A percentile compares a stretch with the other conserved stretches of the same genome.
phyloP scores from a whole-genome alignment of 2,797 vertebrate species.

The Syngnathus acus region DNA sequence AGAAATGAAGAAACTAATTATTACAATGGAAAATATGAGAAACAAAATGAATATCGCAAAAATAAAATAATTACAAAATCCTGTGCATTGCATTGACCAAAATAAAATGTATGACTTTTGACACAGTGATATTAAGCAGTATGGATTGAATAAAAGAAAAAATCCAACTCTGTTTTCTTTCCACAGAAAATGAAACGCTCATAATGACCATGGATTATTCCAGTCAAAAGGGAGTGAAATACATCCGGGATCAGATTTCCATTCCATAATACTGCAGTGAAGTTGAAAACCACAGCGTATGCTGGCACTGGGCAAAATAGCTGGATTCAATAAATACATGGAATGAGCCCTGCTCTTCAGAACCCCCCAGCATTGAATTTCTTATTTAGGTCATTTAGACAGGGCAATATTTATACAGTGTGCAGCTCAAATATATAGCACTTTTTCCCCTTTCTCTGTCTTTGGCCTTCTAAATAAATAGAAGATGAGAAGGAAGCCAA shows the following conservation, averaged over 20 bases:
- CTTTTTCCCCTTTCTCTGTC: constrained; percentile 30
- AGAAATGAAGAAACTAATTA: too few species aligned
- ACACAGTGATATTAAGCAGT: not conserved
- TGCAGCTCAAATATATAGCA: constrained; percentile 63
- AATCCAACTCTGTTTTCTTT: not conserved
- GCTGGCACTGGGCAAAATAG: constrained; percentile 70
- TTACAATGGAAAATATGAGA: too few species aligned
- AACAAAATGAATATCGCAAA: too few species aligned
- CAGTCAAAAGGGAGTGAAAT: constrained; percentile 13
- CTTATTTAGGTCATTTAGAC: constrained; percentile 73
- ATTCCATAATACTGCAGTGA: constrained; percentile 65
- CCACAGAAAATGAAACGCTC: not conserved
- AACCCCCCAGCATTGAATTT: constrained; percentile 62
- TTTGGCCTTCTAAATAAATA: constrained; percentile 52
- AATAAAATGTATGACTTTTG: not conserved
- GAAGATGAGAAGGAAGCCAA: constrained; percentile 45
- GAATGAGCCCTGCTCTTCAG: constrained; percentile 68
- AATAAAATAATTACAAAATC: too few species aligned
- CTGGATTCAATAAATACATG: constrained; percentile 77
- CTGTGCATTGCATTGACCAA: too few species aligned
- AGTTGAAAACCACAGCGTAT: constrained; percentile 70
- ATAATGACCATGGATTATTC: not conserved
- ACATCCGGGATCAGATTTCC: constrained; percentile 57
- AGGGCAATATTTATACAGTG: constrained; percentile 69
- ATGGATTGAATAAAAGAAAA: not conserved